Conservation (phyloP, 2,113 vertebrate species). For the Euleptes europaea region DNA sequence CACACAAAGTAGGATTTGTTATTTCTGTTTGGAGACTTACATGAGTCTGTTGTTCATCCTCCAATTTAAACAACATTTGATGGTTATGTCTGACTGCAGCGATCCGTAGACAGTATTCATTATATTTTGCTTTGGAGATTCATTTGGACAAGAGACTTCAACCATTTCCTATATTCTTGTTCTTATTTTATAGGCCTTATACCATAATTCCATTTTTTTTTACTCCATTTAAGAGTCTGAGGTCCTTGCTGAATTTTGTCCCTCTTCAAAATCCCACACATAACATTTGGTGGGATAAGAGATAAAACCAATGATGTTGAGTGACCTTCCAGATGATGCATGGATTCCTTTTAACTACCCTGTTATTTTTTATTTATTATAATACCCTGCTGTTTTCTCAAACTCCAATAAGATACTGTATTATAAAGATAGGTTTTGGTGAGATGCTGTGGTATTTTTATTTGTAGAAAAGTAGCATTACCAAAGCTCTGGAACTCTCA, state of each 20-base stretch:
- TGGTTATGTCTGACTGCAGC: not conserved
- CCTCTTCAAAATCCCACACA: not conserved
- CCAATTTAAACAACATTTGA: no score
- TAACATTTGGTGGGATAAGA: conserved; percentile 1
- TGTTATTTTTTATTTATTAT: conserved; percentile 41
- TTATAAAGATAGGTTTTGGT: conserved; percentile 27
- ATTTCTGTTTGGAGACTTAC: no score
- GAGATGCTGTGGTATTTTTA: not conserved
- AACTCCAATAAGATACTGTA: conserved; percentile 1
- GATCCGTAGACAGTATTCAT: not conserved
- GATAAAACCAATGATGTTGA: not conserved
- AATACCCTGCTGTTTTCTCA: conserved; percentile 1
- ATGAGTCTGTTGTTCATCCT: no score
- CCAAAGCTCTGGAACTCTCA: not conserved
- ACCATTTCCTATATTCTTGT: rapidly evolving
- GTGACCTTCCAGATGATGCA: conserved; percentile 4
- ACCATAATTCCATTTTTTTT: not conserved
- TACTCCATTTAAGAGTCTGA: rapidly evolving
- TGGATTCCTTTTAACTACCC: conserved; percentile 20
- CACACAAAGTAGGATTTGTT: no score
- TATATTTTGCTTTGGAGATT: not conserved
- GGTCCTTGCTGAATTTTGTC: not conserved
- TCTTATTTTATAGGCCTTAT: not conserved
- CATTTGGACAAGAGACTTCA: conserved; percentile 8
- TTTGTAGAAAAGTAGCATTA: not conserved